A percentile compares a stretch with the other conserved stretches of the same genome.
phyloP scores from a whole-genome alignment of 2,888 invertebrate genomes.

The Athripsodes cinereus region DNA sequence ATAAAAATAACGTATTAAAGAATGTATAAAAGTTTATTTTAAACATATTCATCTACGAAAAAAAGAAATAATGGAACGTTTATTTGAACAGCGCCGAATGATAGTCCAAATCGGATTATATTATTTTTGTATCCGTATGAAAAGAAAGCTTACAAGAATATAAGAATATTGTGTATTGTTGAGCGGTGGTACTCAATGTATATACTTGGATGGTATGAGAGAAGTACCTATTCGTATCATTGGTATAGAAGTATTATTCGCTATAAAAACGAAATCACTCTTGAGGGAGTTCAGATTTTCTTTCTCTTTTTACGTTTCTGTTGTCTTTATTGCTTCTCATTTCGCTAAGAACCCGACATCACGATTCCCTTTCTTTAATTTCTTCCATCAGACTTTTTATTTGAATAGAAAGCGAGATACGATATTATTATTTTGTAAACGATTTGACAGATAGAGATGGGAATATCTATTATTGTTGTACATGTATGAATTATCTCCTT shows the following conservation, averaged over 20 bases:
- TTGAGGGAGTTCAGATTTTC: background rate
- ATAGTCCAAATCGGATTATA: no score
- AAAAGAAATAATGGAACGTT: no score
- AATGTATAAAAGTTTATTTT: no score
- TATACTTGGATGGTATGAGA: background rate
- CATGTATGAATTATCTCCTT: background rate
- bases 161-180: background rate
- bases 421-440: background rate
- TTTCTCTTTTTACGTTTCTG: background rate
- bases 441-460: background rate
- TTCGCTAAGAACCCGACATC: background rate
- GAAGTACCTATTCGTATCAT: background rate
- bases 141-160: background rate
- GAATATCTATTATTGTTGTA: background rate
- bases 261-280: conserved; percentile 2
- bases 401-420: background rate
- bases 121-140: background rate
- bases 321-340: background rate
- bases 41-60: no score
- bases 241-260: background rate
- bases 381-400: background rate
- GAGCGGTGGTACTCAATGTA: background rate
- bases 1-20: no score
- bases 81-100: no score
- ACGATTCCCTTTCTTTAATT: background rate